Base-by-base conservation (phyloP, 2,888 invertebrate genomes). In the Trypoxylon attenuatum region DNA sequence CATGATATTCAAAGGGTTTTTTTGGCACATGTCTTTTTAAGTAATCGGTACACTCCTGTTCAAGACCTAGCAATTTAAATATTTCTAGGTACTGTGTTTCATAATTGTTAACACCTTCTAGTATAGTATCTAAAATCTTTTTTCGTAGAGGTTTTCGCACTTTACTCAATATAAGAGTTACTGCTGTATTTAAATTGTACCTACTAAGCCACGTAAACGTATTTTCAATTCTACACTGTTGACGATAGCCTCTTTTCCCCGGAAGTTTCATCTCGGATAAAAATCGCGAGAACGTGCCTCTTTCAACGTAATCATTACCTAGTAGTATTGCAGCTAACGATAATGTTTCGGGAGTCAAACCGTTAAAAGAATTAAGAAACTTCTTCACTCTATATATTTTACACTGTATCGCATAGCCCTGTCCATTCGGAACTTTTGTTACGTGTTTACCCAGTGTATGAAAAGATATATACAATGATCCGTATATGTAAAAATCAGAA, bases 401-500 rank as follows among this genome's bases (percentile, higher is more conserved):
- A 79, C 96, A 95, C 64, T 90, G 87, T 57, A 92, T 85, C 21
- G 87, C 89, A 80, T 87, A 88, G 33, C 83, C 81, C 21, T 69
- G 49, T 33, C 72, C 72, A 47, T 59, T 62, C 21, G 69, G 22
- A 69, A 75, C 58, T 59, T 73, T 82, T 13, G 60, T 42, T 8
- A 80, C 43, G 41, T 89, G 89, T 4, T 89, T 85, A 2, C 92
- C 90, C 8, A 95, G 81, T 19, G 92, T 92, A 23, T 91, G 89
- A 70, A 95, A 91, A 0, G 96, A 95, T 70, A 98, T 93, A 76
- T 96, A 96, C 1, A 90, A 87, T 0, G 95, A 92, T 87, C 95
- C 94, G 86, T 94, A 96, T 69, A 98, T 93, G 81, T 93, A 97
- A 87, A 97, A 98, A 88, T 98, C 98, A 0, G 97, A 97, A 87